phyloP scores from a whole-genome alignment of 2,113 vertebrate genomes.

The Bufo gargarizans region DNA sequence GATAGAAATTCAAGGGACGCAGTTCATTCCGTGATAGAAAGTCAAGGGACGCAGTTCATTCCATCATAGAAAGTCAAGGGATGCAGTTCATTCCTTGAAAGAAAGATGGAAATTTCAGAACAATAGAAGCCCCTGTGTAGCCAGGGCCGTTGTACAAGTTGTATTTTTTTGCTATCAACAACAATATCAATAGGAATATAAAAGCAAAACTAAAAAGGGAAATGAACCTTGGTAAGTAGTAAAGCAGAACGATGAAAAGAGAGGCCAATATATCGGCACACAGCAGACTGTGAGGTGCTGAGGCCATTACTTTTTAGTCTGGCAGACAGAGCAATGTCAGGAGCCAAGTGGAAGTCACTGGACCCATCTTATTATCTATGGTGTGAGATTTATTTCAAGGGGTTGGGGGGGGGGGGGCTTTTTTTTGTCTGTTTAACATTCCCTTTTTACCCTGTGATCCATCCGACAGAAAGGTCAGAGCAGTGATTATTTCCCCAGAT shows the following conservation, averaged over 20 bases:
- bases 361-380: slow-evolving; percentile 40
- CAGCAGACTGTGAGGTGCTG: not conserved
- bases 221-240: not conserved
- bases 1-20: too few species aligned
- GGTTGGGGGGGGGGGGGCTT: slow-evolving; percentile 37
- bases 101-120: too few species aligned
- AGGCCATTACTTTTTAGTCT: slow-evolving; percentile 33
- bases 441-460: slow-evolving; percentile 30
- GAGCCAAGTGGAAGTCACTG: slow-evolving; percentile 53
- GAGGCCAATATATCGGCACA: not conserved
- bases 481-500: slow-evolving; percentile 25
- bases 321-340: slow-evolving; percentile 52
- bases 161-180: not conserved
- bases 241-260: not conserved
- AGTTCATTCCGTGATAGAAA: too few species aligned
- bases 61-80: too few species aligned
- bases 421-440: slow-evolving; percentile 42
- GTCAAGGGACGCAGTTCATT: too few species aligned
- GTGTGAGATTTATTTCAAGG: slow-evolving; percentile 52
- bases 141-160: not conserved
- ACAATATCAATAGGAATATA: not conserved
- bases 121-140: not conserved
- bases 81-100: too few species aligned
- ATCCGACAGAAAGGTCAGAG: slow-evolving; percentile 13
- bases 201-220: not conserved